Evolutionary conservation across 2,797 vertebrate species (phyloP).

Genomic region (Diplodus puntazzo): DNA sequence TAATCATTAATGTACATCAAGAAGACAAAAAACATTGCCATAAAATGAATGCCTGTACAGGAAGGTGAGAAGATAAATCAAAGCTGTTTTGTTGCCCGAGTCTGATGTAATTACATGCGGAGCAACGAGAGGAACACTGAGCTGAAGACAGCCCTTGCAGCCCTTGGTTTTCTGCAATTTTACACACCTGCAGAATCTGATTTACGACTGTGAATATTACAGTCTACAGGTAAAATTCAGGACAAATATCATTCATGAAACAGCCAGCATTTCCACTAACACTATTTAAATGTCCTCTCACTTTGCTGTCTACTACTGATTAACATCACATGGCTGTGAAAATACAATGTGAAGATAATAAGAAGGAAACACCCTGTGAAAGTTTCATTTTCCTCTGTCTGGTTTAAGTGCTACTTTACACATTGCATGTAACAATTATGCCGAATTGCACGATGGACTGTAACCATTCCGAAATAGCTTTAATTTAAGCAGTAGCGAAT

Average conservation of each 20-base stretch:
- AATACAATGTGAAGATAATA: not conserved
- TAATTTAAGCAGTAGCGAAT: not conserved
- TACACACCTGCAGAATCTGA: slow-evolving; percentile 1
- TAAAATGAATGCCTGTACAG: not conserved
- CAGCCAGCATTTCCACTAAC: not conserved
- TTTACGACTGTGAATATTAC: not conserved
- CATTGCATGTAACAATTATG: not conserved
- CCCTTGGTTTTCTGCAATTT: not conserved
- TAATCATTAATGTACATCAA: not conserved
- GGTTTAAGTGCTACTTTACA: too few relatives aligned
- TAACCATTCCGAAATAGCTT: accelerated
- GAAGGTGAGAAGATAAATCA: not conserved
- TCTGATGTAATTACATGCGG: not conserved
- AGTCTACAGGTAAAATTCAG: not conserved
- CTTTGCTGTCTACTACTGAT: not conserved
- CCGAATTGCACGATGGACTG: not conserved
- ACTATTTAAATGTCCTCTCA: not conserved
- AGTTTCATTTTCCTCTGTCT: slow-evolving; percentile 35
- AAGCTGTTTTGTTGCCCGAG: not conserved
- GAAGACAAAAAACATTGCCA: not conserved
- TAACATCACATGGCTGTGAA: not conserved
- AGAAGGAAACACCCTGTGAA: slow-evolving; percentile 1
- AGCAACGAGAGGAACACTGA: slow-evolving; percentile 2
- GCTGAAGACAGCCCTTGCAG: not conserved
- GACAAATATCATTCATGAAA: too few relatives aligned